Base-by-base conservation (phyloP, 2,888 invertebrate genomes). In the Phrixothrix hirtus region DNA sequence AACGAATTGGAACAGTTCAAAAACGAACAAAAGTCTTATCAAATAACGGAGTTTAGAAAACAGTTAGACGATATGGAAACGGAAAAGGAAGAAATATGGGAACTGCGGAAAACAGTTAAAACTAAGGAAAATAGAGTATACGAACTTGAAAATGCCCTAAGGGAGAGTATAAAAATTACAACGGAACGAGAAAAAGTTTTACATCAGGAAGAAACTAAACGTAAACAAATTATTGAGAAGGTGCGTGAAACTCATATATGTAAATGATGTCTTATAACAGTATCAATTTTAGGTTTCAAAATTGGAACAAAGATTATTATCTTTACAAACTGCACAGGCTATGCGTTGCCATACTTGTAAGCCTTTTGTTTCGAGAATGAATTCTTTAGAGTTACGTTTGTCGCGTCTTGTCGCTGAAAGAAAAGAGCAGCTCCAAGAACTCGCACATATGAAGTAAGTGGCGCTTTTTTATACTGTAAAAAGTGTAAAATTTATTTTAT, bases 91-190 rank as follows among this genome's bases (percentile, higher is more conserved):
- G 58, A 60, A 30, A 78, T 84, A 45, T 79, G 83, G 63, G 82
- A 83, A 62, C 70, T 85, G 30, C 69, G 83, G 53, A 78, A 79
- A 2, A 78, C 81, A 3, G 77, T 83, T 3, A 76, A 81, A 54
- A 80, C 80, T 60, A 87, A 85, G 73, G 81, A 84, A 47, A 82
- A 81, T 55, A 63, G 70, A 15, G 39, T 57, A 9, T 25, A 84
- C 67, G 89, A 92, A 69, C 76, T 95, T 61, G 92, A 92, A 71
- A 88, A 89, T 62, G 93, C 93, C 12, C 77, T 95, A 53, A 82
- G 89, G 53, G 90, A 92, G 73, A 92, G 89, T 57, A 86, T 88
- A 46, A 72, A 83, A 68, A 83, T 88, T 65, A 83, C 86, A n/a
- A 81, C 84, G 1, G 85, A 87, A 60, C 79, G 85, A 57, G 86